Conservation (phyloP, 2,888 invertebrate species). For the Rhyacophila evoluta region DNA sequence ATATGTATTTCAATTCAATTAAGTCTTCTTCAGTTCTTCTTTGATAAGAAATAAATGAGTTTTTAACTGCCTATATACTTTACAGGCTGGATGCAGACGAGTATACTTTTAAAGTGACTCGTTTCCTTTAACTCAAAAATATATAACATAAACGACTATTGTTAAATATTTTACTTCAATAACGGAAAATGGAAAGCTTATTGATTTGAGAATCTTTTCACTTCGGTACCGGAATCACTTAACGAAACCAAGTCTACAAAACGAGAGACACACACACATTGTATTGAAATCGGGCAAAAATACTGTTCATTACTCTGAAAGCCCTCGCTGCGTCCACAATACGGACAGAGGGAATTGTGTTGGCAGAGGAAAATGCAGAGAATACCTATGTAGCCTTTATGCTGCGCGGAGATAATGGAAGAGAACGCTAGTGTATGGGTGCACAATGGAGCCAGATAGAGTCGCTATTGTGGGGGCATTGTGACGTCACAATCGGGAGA, state of each 20-base stretch:
- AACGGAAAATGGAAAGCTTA: too few relatives aligned
- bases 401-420: constrained; percentile 52
- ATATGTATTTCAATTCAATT: too few relatives aligned
- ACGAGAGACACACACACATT: constrained; percentile 61
- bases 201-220: too few relatives aligned
- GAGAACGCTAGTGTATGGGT: constrained; percentile 53
- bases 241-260: background rate
- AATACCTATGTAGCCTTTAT: constrained; percentile 54
- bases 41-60: too few relatives aligned
- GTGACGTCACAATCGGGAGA: constrained; percentile 54
- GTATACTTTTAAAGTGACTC: too few relatives aligned
- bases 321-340: constrained; percentile 69
- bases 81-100: too few relatives aligned
- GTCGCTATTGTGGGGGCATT: constrained; percentile 54
- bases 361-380: constrained; percentile 38
- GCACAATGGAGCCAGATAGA: constrained; percentile 54
- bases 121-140: too few relatives aligned
- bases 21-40: too few relatives aligned
- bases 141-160: too few relatives aligned
- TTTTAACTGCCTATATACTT: too few relatives aligned
- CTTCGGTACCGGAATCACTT: too few relatives aligned
- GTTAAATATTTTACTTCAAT: too few relatives aligned
- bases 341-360: constrained; percentile 53
- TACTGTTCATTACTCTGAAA: constrained; percentile 73
- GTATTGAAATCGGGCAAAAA: constrained; percentile 72